phyloP scores from a whole-genome alignment of 2,113 vertebrate species.

The Gallinago undulata region DNA sequence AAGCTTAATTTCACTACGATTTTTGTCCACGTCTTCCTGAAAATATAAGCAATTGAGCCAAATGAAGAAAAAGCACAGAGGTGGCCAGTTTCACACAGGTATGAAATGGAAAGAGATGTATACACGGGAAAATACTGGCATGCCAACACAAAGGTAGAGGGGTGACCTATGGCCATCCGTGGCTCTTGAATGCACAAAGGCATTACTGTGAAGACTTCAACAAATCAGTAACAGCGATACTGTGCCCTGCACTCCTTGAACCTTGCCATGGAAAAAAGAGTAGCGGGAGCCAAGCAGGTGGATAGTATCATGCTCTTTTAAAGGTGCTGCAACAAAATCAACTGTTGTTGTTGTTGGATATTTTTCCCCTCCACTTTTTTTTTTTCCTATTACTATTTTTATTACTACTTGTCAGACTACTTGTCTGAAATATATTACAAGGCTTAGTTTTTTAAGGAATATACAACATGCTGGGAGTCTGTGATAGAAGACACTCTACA shows the following conservation, averaged over 20 bases:
- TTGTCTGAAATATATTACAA: slow-evolving; percentile 33
- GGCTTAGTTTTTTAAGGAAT: slow-evolving; percentile 40
- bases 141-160: background rate
- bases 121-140: background rate
- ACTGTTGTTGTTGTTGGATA: background rate
- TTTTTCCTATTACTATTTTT: slow-evolving; percentile 44
- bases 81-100: background rate
- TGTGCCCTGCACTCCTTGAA: background rate
- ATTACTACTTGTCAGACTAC: slow-evolving; percentile 55
- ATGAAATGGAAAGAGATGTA: background rate
- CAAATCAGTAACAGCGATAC: background rate
- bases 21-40: background rate
- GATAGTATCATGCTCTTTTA: background rate
- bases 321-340: slow-evolving; percentile 20
- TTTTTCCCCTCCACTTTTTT: background rate
- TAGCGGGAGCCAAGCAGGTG: background rate
- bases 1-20: background rate
- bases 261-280: background rate
- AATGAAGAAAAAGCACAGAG: background rate
- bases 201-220: background rate
- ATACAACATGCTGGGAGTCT: slow-evolving; percentile 44
- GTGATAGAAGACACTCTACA: slow-evolving; percentile 17
- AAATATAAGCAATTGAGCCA: background rate
- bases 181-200: background rate
- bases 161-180: background rate